Base-by-base conservation (phyloP, 1,140 invertebrate species). In the Microplitis mediator region DNA sequence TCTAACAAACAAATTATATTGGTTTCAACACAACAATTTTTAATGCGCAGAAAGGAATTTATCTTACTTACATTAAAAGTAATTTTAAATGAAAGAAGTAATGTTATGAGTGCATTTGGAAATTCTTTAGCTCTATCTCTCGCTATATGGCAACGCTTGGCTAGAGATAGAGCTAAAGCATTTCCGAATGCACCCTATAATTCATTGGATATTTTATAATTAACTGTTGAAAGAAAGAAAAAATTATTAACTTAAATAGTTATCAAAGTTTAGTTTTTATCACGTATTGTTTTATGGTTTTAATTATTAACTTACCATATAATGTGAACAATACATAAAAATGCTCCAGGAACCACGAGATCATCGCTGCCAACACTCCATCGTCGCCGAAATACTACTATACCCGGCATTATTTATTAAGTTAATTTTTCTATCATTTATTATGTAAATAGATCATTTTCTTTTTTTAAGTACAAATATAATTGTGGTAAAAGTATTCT, bases 321-420 rank as follows among this genome's bases (percentile, higher is more conserved):
- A 50, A 92, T 85, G 85, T 96, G 95, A 56, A 95, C 83, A 56
- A 92, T 81, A 79, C 94, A 90, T 4, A 96, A 88, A 81, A 95
- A 92, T 71, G 90, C 89, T 14, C 93, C 94, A 16, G 95, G 95
- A 13, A 96, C 92, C 69, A 95, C 93, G 64, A 97, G 89, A 88
- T 97, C 95, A 87, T 97, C 95, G 72, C 94, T 95, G 76, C 95
- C 95, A 74, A 95, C 93, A 78, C 93, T 93, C 95, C 95, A 97
- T 75, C 95, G 90, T 77, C 95, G 89, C 75, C 92, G 89, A 87
- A 96, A 96, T 58, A 95, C 92, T 65, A 96, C 91, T 77, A 97
- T 90, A 71, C 95, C 95, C 68, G 95, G 95, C 95, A 97, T 96
- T 64, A 67, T 79, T 74, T 36, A 58, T 50, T 32, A 69, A 6